Base-by-base conservation (phyloP, 2,797 vertebrate genomes). In the Lacerta agilis region DNA sequence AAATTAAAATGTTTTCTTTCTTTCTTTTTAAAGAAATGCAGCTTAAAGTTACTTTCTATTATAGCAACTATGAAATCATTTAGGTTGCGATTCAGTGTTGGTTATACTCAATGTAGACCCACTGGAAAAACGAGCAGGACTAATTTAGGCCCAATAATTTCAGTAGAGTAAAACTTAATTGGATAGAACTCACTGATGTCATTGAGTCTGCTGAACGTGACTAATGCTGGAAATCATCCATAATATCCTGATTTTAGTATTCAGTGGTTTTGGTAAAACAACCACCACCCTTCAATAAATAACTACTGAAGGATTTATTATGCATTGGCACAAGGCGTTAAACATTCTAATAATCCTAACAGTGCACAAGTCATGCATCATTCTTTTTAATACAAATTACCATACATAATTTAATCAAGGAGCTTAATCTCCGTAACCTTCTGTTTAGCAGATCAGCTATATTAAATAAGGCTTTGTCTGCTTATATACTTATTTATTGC, bases 281-380 rank as follows among this genome's bases (percentile, higher is more conserved):
- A 43, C 33, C 38, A 23, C 49, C 49, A 55, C 49, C 49, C 49
- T 55, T 55, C 25, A 78, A 18, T 33, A 43, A 64, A 23, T 43
- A 82, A 72, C 75, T 80, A 29, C 45, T 72, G 45, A 10, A 80
- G 33, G 36, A 80, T 73, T 55, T 73, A 64, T 75, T 38, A 43
- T 5, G 18, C 61, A 43, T 55, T 75, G 18, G 25, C 43, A 9
- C 20, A 33, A 64, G 29, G 33, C 81, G 36, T 72, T 87, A 80
- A 82, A 87, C 75, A 64, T 73, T 18, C 79, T 81, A 82, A 82
- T 75, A 66, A 43, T 33, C 55, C 71, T 64, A 64, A 72, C 55
- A 23, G 71, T 75, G 20, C 38, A 66, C 1, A 69, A 45, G 55
- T n/a, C 20, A 36, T n/a, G 23, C 38, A 75, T 33, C 69, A 20